Conservation (phyloP, 2,888 invertebrate species). For the Chrysolina oricalcia region DNA sequence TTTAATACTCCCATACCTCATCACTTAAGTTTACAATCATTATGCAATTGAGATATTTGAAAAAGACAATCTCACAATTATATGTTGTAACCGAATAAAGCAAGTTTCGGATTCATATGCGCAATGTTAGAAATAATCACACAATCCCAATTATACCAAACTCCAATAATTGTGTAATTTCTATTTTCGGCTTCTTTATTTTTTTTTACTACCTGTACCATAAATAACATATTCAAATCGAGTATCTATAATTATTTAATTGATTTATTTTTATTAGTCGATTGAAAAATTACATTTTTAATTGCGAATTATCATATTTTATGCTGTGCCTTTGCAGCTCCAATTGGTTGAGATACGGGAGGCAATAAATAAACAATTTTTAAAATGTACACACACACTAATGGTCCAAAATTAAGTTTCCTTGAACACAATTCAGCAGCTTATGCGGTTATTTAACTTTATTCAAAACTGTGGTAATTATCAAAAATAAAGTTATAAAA, state of each 20-base stretch:
- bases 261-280: conserved; percentile 23
- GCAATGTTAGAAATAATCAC: background rate
- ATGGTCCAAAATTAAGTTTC: background rate
- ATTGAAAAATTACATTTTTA: conserved; percentile 17
- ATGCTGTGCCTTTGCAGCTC: background rate
- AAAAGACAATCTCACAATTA: too few species aligned
- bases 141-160: background rate
- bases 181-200: conserved; percentile 1
- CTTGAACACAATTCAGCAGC: background rate
- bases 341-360: background rate
- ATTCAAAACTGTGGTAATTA: background rate
- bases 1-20: too few species aligned
- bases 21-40: too few species aligned
- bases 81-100: background rate
- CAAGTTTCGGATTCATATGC: background rate
- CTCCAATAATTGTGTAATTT: background rate
- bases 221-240: conserved; percentile 14
- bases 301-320: conserved; percentile 3
- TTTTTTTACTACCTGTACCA: conserved; percentile 16
- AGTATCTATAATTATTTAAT: conserved; percentile 8
- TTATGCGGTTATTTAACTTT: background rate
- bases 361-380: background rate
- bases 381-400: background rate
- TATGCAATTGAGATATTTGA: too few species aligned
- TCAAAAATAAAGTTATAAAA: background rate